Percentiles rank a stretch among this genome's conserved stretches.
phyloP scores from a whole-genome alignment of 2,113 vertebrate species.

The Nestor notabilis region DNA sequence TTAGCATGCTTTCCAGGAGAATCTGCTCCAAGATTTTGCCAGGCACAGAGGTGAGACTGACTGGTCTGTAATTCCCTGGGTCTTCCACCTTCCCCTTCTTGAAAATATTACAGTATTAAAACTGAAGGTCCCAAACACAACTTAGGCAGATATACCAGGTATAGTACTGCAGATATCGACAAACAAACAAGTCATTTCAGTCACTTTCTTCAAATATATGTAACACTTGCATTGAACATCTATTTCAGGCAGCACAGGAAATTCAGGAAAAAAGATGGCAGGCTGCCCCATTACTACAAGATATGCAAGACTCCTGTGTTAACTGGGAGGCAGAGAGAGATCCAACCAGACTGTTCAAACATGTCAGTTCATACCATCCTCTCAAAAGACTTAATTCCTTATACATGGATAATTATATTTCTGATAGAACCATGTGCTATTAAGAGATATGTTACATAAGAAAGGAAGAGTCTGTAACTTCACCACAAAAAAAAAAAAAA shows the following conservation, averaged over 20 bases:
- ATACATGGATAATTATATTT: not conserved
- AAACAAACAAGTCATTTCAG: not conserved
- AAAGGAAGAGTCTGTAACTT: not conserved
- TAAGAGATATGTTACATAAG: accelerated
- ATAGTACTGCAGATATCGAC: not conserved
- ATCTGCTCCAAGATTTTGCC: not conserved
- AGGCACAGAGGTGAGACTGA: not conserved
- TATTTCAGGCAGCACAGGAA: not conserved
- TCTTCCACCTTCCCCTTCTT: not conserved
- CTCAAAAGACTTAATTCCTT: not conserved
- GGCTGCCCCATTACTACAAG: not conserved
- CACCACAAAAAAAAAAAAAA: no score
- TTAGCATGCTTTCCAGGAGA: no score
- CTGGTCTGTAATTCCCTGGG: not conserved
- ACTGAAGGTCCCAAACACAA: not conserved
- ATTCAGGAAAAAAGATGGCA: not conserved
- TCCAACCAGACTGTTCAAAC: not conserved
- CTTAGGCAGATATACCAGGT: not conserved
- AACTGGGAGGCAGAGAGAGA: not conserved
- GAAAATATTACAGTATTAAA: not conserved
- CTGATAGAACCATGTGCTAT: not conserved
- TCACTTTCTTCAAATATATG: not conserved
- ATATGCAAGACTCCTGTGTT: not conserved
- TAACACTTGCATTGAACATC: accelerated
- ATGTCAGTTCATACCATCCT: not conserved